Conservation (phyloP, 2,888 invertebrate genomes). For the Cyaniris semiargus region DNA sequence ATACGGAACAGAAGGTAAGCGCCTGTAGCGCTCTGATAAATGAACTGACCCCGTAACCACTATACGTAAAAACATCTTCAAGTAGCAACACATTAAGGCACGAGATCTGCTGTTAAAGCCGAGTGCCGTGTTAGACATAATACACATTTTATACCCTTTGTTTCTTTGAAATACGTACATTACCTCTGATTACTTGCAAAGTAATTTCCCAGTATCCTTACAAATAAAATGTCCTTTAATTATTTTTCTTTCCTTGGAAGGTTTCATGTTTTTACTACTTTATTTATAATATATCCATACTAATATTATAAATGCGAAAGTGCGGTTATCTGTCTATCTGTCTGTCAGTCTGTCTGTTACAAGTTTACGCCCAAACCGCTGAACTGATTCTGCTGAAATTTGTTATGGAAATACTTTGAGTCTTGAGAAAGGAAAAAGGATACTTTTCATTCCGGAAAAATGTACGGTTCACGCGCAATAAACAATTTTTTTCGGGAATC, state of each 20-base stretch:
- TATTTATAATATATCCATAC: background rate
- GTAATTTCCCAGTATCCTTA: conserved; percentile 19
- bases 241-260: background rate
- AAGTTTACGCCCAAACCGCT: too few relatives aligned
- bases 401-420: too few relatives aligned
- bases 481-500: too few relatives aligned
- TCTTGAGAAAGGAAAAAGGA: too few relatives aligned
- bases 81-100: conserved; percentile 23
- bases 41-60: conserved; percentile 30
- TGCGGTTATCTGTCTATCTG: too few relatives aligned
- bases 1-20: conserved; percentile 17
- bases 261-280: background rate
- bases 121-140: background rate
- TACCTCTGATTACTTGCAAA: conserved; percentile 24
- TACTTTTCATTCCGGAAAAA: too few relatives aligned
- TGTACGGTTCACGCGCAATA: too few relatives aligned
- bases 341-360: too few relatives aligned
- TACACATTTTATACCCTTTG: conserved; percentile 3
- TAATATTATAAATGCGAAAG: too few relatives aligned
- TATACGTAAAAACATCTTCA: conserved; percentile 18
- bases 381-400: too few relatives aligned
- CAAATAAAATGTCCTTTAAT: conserved; percentile 19
- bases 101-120: conserved; percentile 13
- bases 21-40: conserved; percentile 25
- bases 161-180: conserved; percentile 21